A percentile compares a stretch with the other conserved stretches of the same genome.
These are phyloP conservation scores for Tetheella fluctuosa DNA, from an alignment of 2,888 invertebrate species.

Conservation along the genomic window DNA sequence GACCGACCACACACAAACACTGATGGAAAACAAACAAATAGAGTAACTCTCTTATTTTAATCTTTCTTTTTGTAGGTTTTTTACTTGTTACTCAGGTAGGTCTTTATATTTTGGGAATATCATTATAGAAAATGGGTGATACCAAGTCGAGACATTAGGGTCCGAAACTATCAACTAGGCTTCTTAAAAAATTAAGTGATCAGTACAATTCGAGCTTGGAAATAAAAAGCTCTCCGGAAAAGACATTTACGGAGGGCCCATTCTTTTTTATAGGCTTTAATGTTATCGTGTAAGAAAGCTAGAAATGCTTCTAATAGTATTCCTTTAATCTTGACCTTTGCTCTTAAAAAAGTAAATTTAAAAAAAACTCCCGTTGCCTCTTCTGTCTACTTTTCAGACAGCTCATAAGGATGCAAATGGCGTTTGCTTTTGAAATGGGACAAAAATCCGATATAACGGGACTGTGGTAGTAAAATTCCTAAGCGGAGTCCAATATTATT, in stretches of 20 bases:
- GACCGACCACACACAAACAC: no score
- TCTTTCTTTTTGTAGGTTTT: no score
- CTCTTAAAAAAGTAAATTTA: slow-evolving; percentile 26
- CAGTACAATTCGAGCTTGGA: not conserved
- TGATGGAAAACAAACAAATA: no score
- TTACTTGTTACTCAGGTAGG: no score
- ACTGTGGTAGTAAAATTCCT: slow-evolving; percentile 25
- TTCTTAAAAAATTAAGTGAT: no score
- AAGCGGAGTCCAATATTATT: slow-evolving; percentile 49
- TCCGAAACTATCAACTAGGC: no score
- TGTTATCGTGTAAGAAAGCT: slow-evolving; percentile 1
- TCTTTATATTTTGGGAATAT: no score
- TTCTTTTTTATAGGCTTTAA: slow-evolving; percentile 9
- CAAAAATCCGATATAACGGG: slow-evolving; percentile 28
- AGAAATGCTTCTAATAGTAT: not conserved
- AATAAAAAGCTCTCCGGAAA: not conserved
- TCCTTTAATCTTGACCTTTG: slow-evolving; percentile 14
- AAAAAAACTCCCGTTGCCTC: slow-evolving; percentile 26
- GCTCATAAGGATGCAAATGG: slow-evolving; percentile 40
- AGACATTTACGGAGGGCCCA: not conserved
- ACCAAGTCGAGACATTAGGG: no score
- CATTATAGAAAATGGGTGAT: no score
- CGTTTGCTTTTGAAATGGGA: slow-evolving; percentile 17
- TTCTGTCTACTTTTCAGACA: not conserved
- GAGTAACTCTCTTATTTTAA: no score